These are phyloP conservation scores for Dendronephthya gigantea DNA, from an alignment of 64 coral and sea anemone genomes.

Conservation along the genomic window DNA sequence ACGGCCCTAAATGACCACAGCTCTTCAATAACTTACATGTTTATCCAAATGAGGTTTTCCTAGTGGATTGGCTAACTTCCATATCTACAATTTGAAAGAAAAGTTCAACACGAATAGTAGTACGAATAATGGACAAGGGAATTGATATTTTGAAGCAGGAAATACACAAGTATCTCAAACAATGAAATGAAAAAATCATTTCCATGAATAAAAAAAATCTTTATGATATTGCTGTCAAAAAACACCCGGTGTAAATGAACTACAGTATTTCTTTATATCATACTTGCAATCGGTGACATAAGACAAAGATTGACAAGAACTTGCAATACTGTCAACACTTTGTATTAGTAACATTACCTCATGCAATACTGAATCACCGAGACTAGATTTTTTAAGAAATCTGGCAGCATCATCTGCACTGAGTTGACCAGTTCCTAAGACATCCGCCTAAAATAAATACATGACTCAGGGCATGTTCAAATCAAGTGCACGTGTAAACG, in stretches of 20 bases:
- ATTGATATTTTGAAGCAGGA: no score
- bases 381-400: neutral
- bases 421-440: neutral
- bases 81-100: no score
- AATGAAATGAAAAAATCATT: neutral
- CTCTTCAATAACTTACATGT: neutral
- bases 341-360: neutral
- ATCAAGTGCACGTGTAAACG: no score
- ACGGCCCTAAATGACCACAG: neutral
- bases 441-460: neutral
- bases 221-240: neutral
- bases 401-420: neutral
- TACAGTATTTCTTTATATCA: no score
- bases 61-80: conserved; percentile 6
- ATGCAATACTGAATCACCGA: neutral
- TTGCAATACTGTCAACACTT: neutral
- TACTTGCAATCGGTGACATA: no score
- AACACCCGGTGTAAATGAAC: no score
- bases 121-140: no score
- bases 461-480: no score
- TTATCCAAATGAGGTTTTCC: neutral
- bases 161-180: no score
- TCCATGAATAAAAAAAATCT: neutral
- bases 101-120: no score
- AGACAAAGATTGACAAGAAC: no score